Conservation (phyloP, 2,888 invertebrate genomes). For the Epistrophella euchroma region DNA sequence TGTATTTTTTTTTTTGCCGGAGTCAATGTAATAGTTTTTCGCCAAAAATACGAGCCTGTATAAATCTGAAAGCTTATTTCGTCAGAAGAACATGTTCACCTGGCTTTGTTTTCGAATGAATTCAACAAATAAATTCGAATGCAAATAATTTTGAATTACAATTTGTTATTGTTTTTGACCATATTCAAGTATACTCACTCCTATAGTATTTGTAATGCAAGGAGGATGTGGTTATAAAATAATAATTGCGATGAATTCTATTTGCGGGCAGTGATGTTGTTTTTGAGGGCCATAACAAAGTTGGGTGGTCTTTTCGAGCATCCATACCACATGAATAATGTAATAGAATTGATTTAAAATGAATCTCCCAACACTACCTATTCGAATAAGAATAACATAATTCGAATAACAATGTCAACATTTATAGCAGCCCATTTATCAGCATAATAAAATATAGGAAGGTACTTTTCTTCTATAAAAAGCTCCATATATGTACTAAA, state of each 20-base stretch:
- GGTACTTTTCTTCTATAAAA: conserved; percentile 64
- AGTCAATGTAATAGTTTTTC: conserved; percentile 26
- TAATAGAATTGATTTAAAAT: conserved; percentile 56
- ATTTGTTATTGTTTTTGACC: conserved; percentile 64
- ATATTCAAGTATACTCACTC: conserved; percentile 19
- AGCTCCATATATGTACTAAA: conserved; percentile 35
- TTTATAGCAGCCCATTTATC: conserved; percentile 55
- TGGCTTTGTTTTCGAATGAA: conserved; percentile 8
- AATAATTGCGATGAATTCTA: conserved; percentile 53
- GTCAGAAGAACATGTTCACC: conserved; percentile 45
- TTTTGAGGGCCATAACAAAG: conserved; percentile 2
- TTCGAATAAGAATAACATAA: conserved; percentile 41
- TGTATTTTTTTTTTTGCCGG: neutral
- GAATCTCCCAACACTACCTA: conserved; percentile 4
- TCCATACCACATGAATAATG: neutral
- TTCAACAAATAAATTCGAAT: conserved; percentile 38
- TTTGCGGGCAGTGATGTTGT: conserved; percentile 29
- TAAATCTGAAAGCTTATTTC: neutral
- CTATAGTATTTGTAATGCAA: neutral
- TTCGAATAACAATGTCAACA: conserved; percentile 26
- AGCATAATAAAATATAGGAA: neutral
- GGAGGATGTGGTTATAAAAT: conserved; percentile 30
- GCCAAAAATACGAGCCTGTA: neutral
- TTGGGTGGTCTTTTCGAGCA: conserved; percentile 59
- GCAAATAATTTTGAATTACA: conserved; percentile 54